These are phyloP conservation scores for Sula dactylatra DNA, from an alignment of 2,113 vertebrate genomes.

Conservation along the genomic window DNA sequence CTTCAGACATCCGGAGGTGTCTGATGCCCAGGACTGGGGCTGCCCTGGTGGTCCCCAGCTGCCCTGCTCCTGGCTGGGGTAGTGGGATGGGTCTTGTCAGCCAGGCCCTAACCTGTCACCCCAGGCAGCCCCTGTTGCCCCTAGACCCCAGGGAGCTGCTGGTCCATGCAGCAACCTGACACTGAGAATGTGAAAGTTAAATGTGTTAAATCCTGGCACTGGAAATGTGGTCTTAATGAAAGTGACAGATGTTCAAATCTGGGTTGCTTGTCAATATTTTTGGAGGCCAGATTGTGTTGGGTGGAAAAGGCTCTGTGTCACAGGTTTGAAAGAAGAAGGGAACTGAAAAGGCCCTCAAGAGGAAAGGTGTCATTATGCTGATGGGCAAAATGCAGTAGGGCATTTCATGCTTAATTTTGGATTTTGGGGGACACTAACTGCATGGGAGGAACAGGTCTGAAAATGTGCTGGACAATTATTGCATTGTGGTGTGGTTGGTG, in stretches of 20 bases:
- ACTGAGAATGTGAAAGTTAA: not conserved
- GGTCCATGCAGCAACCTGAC: accelerated
- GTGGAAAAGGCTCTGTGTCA: not conserved
- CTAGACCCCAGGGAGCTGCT: not conserved
- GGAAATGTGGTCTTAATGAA: not conserved
- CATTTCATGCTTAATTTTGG: not conserved
- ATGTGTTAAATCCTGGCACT: not conserved
- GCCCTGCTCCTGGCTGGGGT: not conserved
- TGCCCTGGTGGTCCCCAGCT: accelerated
- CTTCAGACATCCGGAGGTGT: not conserved
- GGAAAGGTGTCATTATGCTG: not conserved
- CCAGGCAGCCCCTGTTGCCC: accelerated
- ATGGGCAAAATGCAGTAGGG: not conserved
- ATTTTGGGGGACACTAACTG: not conserved
- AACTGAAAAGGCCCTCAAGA: not conserved
- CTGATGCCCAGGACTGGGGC: not conserved
- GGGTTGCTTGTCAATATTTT: not conserved
- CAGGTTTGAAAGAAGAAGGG: not conserved
- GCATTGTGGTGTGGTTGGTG: accelerated
- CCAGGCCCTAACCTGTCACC: not conserved
- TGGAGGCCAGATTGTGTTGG: not conserved
- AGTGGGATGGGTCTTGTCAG: not conserved
- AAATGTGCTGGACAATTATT: not conserved
- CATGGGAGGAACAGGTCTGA: not conserved
- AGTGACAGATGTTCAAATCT: not conserved